Conservation (phyloP, 2,888 invertebrate genomes). For the Lumbricus terrestris region DNA sequence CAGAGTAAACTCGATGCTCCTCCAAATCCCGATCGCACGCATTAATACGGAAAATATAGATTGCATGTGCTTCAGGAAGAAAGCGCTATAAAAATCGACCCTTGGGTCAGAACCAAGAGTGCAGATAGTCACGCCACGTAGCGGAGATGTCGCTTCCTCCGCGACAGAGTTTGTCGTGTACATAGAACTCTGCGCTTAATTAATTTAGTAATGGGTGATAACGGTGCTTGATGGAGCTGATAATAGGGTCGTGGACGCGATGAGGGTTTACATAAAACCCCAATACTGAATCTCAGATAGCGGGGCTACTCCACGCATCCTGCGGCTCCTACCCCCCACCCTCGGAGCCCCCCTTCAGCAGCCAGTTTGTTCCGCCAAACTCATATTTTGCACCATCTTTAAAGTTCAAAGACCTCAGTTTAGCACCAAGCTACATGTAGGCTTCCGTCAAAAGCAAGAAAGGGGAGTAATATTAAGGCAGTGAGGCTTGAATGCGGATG, state of each 20-base stretch:
- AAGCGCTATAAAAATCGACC: not conserved
- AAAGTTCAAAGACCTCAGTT: not conserved
- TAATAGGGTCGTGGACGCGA: not conserved
- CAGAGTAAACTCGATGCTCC: not conserved
- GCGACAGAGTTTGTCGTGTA: not conserved
- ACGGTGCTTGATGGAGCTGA: not conserved
- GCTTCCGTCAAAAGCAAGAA: not conserved
- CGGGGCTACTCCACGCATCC: not conserved
- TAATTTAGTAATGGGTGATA: not conserved
- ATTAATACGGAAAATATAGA: not conserved
- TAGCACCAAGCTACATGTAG: not conserved
- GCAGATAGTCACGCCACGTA: not conserved
- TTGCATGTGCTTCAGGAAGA: not conserved
- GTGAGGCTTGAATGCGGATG: not conserved
- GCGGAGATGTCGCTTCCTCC: not conserved
- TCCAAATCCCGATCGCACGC: not conserved
- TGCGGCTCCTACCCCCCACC: no score
- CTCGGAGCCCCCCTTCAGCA: no score
- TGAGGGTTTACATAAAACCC: not conserved
- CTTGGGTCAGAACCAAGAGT: not conserved
- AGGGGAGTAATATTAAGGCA: not conserved
- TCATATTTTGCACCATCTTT: not conserved
- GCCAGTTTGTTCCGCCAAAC: no score
- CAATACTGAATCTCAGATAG: not conserved
- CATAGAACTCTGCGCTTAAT: not conserved